Evolutionary conservation across 2,113 vertebrate species (phyloP).

Genomic region (Dissostichus mawsoni): DNA sequence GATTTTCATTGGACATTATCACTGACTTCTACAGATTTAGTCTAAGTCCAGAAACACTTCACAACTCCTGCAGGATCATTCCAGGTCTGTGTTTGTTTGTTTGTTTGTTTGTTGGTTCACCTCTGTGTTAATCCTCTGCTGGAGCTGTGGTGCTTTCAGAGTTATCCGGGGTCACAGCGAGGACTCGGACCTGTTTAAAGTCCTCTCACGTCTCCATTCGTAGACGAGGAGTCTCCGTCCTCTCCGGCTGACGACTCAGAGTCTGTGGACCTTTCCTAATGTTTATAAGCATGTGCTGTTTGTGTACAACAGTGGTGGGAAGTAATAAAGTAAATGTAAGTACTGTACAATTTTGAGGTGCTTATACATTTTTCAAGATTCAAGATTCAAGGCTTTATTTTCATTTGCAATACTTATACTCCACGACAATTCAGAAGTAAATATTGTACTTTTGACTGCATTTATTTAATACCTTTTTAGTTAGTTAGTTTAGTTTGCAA

Average conservation of each 20-base stretch:
- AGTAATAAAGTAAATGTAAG: too few species aligned
- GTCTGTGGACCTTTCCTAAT: constrained; percentile 35
- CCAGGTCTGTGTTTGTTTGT: not conserved
- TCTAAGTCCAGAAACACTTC: not conserved
- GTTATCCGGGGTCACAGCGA: constrained; percentile 57
- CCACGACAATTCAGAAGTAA: too few species aligned
- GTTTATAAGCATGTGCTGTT: constrained; percentile 53
- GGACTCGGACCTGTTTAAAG: constrained; percentile 54
- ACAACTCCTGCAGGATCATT: constrained; percentile 3
- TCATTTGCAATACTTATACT: too few species aligned
- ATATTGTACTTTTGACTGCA: too few species aligned
- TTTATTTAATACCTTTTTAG: too few species aligned
- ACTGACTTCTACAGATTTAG: too few species aligned
- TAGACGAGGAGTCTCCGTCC: constrained; percentile 27
- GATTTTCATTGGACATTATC: too few species aligned
- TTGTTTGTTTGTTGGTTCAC: constrained; percentile 11
- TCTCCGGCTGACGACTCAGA: constrained; percentile 47
- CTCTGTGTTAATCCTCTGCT: constrained; percentile 31
- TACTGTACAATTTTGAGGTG: too few species aligned
- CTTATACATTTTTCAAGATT: too few species aligned
- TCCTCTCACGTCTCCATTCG: constrained; percentile 57
- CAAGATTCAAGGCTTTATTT: too few species aligned
- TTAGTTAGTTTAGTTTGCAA: too few species aligned
- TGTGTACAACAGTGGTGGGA: constrained; percentile 12
- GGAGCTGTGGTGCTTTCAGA: constrained; percentile 33